Evolutionary conservation across 2,888 invertebrate species (phyloP), one percentile per base, ranked within the genome.

Genomic region (Conistra vaccinii): DNA sequence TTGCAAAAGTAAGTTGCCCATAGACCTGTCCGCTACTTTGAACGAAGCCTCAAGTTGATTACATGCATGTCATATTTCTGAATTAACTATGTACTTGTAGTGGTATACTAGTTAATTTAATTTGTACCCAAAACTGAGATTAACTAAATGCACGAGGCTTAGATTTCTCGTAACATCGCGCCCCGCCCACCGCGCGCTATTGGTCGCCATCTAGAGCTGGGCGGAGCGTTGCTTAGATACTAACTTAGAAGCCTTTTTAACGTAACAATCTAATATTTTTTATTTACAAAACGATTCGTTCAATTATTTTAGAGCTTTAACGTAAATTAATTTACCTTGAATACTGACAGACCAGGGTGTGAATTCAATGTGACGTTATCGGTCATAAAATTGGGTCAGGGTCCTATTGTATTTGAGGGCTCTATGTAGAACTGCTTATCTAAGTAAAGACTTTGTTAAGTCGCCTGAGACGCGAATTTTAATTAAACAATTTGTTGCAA

Each of bases 221-320:
- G 96, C 95, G 96, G 94, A 91, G 95, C 95, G 91, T 91, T 90
- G 93, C 92, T 96, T 96, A 95, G 96, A 95, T 93, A 93, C 90
- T 85, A 89, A 89, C 91, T 95, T 95, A 95, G 95, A 94, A 94
- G 91, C 90, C 91, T 92, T 93, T 91, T 88, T 87, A 89, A 90
- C 84, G 89, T 89, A 87, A 85, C 79, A 85, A 87, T 88, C 81
- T 83, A 88, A 88, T 88, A 88, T 90, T 85, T 81, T 85, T 80
- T 86, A 83, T 81, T 84, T 79, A 82, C 71, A 73, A 74, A 74
- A 61, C 35, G 67, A 58, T 73, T 48, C 26, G 14, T 67, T 72
- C 4, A 65, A 76, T 77, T 74, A 58, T 57, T 78, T 76, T 55
- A 35, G 35, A 39, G 48, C 20, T 61, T 65, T 71, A 76, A 69